Percentiles rank a stretch among this genome's conserved stretches.
These are phyloP conservation scores for Centrocercus urophasianus DNA, from an alignment of 2,113 vertebrate genomes.

Conservation along the genomic window DNA sequence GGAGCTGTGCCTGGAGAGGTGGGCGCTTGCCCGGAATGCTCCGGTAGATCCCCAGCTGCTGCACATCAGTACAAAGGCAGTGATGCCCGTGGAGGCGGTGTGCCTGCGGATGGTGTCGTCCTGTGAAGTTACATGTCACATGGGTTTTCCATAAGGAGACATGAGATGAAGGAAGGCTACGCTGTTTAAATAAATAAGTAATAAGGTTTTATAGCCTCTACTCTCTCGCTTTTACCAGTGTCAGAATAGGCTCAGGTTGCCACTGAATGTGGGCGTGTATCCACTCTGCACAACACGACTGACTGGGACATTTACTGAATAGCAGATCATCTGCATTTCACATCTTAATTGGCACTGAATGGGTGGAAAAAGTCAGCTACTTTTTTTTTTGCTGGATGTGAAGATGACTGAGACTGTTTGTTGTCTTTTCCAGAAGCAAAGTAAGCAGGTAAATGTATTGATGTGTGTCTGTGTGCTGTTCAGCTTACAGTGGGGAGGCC, in stretches of 20 bases:
- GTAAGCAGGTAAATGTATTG: slow-evolving; percentile 22
- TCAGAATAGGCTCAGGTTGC: not conserved
- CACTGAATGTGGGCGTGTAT: not conserved
- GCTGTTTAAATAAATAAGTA: slow-evolving; percentile 43
- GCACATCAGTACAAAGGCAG: not conserved
- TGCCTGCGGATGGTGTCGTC: not conserved
- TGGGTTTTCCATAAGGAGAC: slow-evolving; percentile 20
- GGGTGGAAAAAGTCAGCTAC: not conserved
- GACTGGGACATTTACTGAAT: not conserved
- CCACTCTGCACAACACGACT: not conserved
- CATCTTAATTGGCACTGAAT: slow-evolving; percentile 27
- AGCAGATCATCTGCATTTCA: not conserved
- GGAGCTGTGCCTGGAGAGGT: not conserved
- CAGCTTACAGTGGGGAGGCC: not conserved
- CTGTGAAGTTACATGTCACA: slow-evolving; percentile 17
- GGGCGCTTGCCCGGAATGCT: not conserved
- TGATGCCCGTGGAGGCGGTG: not conserved
- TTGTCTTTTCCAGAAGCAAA: slow-evolving; percentile 47
- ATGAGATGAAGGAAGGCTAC: slow-evolving; percentile 24
- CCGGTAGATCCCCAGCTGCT: not conserved
- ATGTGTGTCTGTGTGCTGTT: not conserved
- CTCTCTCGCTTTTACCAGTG: not conserved
- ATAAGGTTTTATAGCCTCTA: not conserved
- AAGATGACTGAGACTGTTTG: slow-evolving; percentile 34
- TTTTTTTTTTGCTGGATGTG: not conserved